Evolutionary conservation across 2,797 vertebrate genomes (phyloP), one percentile per base, ranked within the genome.

Genomic region (Acridotheres tristis): DNA sequence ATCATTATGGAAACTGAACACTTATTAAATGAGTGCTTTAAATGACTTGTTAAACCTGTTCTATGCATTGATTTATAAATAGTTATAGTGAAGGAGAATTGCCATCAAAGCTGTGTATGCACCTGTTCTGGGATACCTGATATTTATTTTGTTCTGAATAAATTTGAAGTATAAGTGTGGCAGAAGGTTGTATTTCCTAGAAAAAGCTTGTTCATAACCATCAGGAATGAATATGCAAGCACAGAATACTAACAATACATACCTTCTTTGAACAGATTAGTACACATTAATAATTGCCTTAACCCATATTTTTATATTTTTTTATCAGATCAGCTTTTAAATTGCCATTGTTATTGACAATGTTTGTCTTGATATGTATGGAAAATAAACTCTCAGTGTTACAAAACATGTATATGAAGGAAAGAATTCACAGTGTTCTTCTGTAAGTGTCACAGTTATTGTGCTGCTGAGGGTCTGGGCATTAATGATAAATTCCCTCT

Each of bases 341-440:
- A 80, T 13, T 63, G 7, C 6, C 25, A 20, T 47, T 73, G 16
- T 57, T 85, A 59, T 85, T 82, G 36, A 62, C 32, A 43, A 4
- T 0, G 0, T 42, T 67, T 77, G 3, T 30, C 29, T 71, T 57
- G 34, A 20, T 34, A 58, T 11, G 45, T 5, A 29, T 9, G 19
- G 65, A 53, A 73, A 94, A 80, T 27, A 74, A 89, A 30, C 16
- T 29, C n/a, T 21, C 7, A 15, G 38, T 30, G 38, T 55, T 38
- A 18, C 34, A n/a, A 6, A 73, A 17, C 26, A 27, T 5, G 13
- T 16, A 67, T 11, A 5, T 71, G 53, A 75, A 81, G 58, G 62
- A 68, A 72, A 26, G 16, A 57, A 67, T 36, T 69, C 42, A 7
- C 4, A 7, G 13, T 21, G 11, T 69, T 66, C 3, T 75, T 53